phyloP scores from a whole-genome alignment of 2,113 vertebrate genomes.

The Sander vitreus region DNA sequence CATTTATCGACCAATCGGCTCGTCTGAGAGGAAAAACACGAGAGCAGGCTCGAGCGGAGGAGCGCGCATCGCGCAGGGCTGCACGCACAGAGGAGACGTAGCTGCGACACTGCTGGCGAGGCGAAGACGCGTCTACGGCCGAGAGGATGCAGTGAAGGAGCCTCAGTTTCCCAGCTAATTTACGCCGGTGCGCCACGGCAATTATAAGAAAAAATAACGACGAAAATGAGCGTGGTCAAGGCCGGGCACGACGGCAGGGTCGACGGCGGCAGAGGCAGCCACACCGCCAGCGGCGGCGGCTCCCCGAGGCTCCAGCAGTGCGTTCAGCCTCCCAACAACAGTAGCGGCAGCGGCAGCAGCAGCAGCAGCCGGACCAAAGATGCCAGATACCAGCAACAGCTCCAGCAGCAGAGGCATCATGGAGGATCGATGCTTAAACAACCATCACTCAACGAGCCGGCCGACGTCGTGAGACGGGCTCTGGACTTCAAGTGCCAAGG shows the following conservation, averaged over 20 bases:
- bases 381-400: conserved; percentile 73
- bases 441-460: conserved; percentile 78
- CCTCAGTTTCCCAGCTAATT: conserved; percentile 6
- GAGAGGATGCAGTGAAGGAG: conserved; percentile 67
- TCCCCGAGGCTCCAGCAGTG: conserved; percentile 76
- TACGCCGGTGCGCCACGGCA: conserved; percentile 16
- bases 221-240: conserved; percentile 75
- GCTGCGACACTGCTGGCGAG: conserved; percentile 57
- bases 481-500: conserved; percentile 97
- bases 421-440: conserved; percentile 78
- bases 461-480: conserved; percentile 90
- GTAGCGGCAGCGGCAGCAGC: conserved; percentile 54
- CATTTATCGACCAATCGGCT: conserved; percentile 65
- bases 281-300: conserved; percentile 51
- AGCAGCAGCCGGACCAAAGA: conserved; percentile 76
- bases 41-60: conserved; percentile 29
- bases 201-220: not conserved
- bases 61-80: conserved; percentile 61
- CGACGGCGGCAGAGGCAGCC: conserved; percentile 63
- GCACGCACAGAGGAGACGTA: conserved; percentile 65
- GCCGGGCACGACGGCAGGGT: conserved; percentile 71
- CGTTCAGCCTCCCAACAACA: conserved; percentile 74
- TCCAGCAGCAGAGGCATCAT: conserved; percentile 72
- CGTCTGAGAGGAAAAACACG: conserved; percentile 45
- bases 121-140: conserved; percentile 29